Evolutionary conservation across 2,113 vertebrate species (phyloP).

Genomic region (Dicaeum eximium): DNA sequence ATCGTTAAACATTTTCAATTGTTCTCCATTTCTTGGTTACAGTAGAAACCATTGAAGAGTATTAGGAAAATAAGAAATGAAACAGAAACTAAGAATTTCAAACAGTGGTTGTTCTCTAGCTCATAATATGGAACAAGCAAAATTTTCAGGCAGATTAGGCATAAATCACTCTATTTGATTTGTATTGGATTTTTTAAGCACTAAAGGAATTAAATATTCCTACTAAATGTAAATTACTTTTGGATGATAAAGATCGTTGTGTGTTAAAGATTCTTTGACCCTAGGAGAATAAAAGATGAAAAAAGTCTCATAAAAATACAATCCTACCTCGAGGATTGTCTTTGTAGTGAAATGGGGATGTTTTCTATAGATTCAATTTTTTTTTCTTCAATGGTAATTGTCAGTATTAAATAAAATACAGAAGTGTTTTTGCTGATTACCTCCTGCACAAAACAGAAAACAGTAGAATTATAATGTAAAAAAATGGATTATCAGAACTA

Average conservation of each 20-base stretch:
- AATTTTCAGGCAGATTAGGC: background rate
- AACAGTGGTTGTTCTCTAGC: background rate
- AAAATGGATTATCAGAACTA: background rate
- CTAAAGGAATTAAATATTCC: constrained; percentile 28
- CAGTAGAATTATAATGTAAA: background rate
- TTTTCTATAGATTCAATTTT: constrained; percentile 1
- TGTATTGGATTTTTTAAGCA: background rate
- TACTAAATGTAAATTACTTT: constrained; percentile 34
- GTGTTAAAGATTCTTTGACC: background rate
- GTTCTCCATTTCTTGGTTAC: background rate
- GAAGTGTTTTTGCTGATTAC: background rate
- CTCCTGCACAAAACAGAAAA: background rate
- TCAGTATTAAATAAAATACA: background rate
- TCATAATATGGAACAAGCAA: background rate
- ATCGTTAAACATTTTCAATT: background rate
- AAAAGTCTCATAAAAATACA: background rate
- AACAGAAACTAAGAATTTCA: background rate
- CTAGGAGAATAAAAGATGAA: background rate
- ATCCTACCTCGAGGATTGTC: background rate
- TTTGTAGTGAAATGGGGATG: background rate
- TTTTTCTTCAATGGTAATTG: background rate
- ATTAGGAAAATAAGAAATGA: background rate
- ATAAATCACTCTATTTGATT: background rate
- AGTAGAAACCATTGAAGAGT: background rate
- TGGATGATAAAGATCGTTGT: background rate